Evolutionary conservation across 2,113 vertebrate genomes (phyloP).

Genomic region (Tupaia chinensis): DNA sequence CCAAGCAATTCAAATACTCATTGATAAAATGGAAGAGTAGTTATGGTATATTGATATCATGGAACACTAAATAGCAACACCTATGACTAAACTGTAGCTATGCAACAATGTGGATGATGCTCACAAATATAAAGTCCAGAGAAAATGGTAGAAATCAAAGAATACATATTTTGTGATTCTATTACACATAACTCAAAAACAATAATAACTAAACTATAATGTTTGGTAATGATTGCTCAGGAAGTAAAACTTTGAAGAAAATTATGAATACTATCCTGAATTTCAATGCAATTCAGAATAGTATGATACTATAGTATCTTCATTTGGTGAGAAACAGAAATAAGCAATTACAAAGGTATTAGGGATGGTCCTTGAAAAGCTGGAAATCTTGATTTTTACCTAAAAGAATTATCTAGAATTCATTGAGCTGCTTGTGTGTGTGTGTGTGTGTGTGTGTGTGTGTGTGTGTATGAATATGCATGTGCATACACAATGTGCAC

Average conservation of each 20-base stretch:
- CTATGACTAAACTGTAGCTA: neutral
- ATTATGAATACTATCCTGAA: neutral
- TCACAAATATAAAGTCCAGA: neutral
- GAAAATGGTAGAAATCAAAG: neutral
- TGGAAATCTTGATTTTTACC: neutral
- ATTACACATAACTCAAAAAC: neutral
- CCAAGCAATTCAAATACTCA: neutral
- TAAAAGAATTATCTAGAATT: neutral
- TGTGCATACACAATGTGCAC: rapidly evolving
- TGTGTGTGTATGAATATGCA: neutral
- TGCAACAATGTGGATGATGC: neutral
- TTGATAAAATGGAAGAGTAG: neutral
- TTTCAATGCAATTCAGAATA: neutral
- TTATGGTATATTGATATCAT: neutral
- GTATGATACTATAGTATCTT: neutral
- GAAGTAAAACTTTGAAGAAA: neutral
- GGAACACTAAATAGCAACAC: neutral
- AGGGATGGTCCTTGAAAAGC: neutral
- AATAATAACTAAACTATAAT: neutral
- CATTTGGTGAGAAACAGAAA: neutral
- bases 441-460: neutral
- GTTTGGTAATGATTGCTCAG: neutral
- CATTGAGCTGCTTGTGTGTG: neutral
- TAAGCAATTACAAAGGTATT: neutral
- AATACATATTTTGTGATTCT: neutral